Percentiles rank a stretch among this genome's conserved stretches.
These are phyloP conservation scores for Euzophera pinguis DNA, from an alignment of 2,888 invertebrate genomes.

Conservation along the genomic window DNA sequence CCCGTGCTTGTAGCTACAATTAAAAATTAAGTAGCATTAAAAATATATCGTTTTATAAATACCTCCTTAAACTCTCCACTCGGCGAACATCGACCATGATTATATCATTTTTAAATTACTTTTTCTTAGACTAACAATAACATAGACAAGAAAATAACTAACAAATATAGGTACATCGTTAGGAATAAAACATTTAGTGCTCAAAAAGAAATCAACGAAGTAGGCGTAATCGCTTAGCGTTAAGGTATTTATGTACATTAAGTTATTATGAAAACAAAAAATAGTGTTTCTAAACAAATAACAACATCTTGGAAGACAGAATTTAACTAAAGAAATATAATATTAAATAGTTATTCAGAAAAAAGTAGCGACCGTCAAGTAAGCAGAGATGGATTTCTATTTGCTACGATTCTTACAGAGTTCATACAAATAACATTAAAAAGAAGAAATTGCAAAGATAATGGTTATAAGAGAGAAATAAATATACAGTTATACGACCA, in stretches of 20 bases:
- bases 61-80: constrained; percentile 59
- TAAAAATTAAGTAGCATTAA: constrained; percentile 54
- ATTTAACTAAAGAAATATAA: background rate
- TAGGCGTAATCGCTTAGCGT: constrained; percentile 57
- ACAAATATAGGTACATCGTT: constrained; percentile 70
- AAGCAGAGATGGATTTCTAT: no score
- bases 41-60: constrained; percentile 51
- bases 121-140: constrained; percentile 44
- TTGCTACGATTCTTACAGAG: no score
- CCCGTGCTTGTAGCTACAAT: constrained; percentile 57
- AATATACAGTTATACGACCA: no score
- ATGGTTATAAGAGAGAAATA: no score
- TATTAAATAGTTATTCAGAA: no score
- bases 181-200: constrained; percentile 74
- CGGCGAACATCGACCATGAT: constrained; percentile 50
- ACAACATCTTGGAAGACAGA: constrained; percentile 30
- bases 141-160: constrained; percentile 52
- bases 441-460: no score
- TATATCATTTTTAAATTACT: constrained; percentile 50
- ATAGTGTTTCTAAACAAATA: constrained; percentile 28
- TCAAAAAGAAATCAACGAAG: constrained; percentile 60
- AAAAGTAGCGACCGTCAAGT: no score
- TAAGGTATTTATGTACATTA: constrained; percentile 43
- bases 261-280: constrained; percentile 32
- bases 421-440: no score